These are phyloP conservation scores for Megaustenia siamemsis DNA, from an alignment of 2,888 invertebrate species.

Conservation along the genomic window DNA sequence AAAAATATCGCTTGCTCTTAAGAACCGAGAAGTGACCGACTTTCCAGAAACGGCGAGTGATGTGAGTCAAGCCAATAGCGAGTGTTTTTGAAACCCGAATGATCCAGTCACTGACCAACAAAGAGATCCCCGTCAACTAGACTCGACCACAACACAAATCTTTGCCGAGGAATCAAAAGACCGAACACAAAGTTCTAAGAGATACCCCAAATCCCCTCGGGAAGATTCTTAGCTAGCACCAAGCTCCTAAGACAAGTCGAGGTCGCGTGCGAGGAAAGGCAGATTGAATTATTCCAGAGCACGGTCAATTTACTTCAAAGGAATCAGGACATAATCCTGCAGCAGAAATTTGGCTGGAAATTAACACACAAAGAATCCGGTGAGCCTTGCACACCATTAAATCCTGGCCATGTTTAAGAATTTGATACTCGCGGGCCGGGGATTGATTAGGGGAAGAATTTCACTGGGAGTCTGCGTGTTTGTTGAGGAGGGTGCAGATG, in stretches of 20 bases:
- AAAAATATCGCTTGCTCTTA: too few relatives aligned
- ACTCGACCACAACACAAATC: not conserved
- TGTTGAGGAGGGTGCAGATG: too few relatives aligned
- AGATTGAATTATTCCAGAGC: not conserved
- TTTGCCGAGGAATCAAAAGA: not conserved
- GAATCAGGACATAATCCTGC: constrained; percentile 9
- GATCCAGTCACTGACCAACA: not conserved
- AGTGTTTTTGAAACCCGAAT: too few relatives aligned
- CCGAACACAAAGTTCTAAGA: not conserved
- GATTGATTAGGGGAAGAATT: not conserved
- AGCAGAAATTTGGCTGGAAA: not conserved
- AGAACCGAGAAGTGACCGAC: too few relatives aligned
- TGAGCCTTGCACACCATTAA: constrained; percentile 2
- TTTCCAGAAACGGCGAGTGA: too few relatives aligned
- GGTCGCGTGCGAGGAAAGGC: not conserved
- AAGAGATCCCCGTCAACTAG: not conserved
- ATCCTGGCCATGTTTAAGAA: not conserved
- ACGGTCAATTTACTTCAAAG: constrained; percentile 32
- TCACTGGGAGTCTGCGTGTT: not conserved
- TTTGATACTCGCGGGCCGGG: not conserved
- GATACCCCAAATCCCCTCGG: not conserved
- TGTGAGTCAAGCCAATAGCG: too few relatives aligned
- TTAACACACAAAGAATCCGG: constrained; percentile 4
- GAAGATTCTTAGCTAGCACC: not conserved
- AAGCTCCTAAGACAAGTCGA: not conserved